A percentile compares a stretch with the other conserved stretches of the same genome.
phyloP scores from a whole-genome alignment of 1,140 invertebrate species.

The Vollenhovia emeryi region DNA sequence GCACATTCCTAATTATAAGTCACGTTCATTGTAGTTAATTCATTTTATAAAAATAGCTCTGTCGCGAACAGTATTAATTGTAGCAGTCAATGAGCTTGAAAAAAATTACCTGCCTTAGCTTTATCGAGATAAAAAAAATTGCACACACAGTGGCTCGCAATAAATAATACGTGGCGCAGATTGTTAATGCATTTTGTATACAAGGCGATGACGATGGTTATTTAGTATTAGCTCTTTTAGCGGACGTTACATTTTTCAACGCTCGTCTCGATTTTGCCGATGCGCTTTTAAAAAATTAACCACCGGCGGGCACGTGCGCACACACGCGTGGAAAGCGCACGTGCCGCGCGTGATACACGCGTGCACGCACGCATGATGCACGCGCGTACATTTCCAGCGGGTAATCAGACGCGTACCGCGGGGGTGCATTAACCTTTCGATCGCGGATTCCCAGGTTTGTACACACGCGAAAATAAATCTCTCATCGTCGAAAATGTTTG shows the following conservation, averaged over 20 bases:
- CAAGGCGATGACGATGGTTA: neutral
- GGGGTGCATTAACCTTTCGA: slow-evolving; percentile 72
- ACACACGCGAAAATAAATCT: slow-evolving; percentile 65
- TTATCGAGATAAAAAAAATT: neutral
- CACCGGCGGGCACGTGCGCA: slow-evolving; percentile 55
- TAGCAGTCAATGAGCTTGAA: neutral
- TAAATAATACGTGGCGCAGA: neutral
- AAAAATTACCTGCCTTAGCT: neutral
- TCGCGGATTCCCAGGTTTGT: slow-evolving; percentile 64
- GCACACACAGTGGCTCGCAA: neutral
- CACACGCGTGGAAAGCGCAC: slow-evolving; percentile 68
- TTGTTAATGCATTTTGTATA: slow-evolving; percentile 10
- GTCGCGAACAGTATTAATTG: neutral
- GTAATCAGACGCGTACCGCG: slow-evolving; percentile 65
- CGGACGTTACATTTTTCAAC: slow-evolving; percentile 35
- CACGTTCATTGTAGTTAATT: neutral
- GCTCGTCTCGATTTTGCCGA: slow-evolving; percentile 33
- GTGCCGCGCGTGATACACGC: slow-evolving; percentile 62
- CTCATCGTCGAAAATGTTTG: slow-evolving; percentile 17
- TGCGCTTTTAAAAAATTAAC: slow-evolving; percentile 68
- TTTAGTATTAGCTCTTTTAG: slow-evolving; percentile 11
- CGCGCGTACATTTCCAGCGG: slow-evolving; percentile 67
- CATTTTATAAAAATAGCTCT: neutral
- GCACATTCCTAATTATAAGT: neutral
- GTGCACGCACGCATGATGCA: slow-evolving; percentile 59